These are phyloP conservation scores for Syngnathus acus DNA, from an alignment of 2,797 vertebrate genomes.

Conservation along the genomic window DNA sequence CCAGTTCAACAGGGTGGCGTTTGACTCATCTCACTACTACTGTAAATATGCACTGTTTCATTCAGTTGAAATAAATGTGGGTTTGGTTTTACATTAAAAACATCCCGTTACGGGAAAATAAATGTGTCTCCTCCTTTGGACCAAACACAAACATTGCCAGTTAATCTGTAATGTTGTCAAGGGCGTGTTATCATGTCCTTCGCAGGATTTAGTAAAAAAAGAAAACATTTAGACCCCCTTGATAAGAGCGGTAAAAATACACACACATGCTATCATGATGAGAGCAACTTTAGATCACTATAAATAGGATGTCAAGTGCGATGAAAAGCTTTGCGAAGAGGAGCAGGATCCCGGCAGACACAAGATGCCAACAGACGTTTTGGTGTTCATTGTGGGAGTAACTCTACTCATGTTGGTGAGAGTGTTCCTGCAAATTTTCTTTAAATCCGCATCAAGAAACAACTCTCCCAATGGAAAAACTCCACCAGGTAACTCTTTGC, in stretches of 20 bases:
- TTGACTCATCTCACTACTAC: slow-evolving; percentile 56
- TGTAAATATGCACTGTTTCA: slow-evolving; percentile 70
- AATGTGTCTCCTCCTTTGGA: neutral
- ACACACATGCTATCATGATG: neutral
- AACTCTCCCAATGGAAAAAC: slow-evolving; percentile 18
- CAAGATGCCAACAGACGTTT: slow-evolving; percentile 39
- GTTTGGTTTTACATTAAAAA: slow-evolving; percentile 17
- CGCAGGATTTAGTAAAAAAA: slow-evolving; percentile 20
- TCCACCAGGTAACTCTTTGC: slow-evolving; percentile 25
- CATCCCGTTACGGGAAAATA: slow-evolving; percentile 8
- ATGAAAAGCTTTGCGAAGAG: slow-evolving; percentile 23
- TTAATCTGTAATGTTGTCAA: slow-evolving; percentile 14
- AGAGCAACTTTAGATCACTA: slow-evolving; percentile 17
- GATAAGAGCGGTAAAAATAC: slow-evolving; percentile 30
- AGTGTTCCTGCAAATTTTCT: slow-evolving; percentile 35
- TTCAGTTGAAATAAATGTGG: slow-evolving; percentile 60
- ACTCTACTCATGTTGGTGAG: slow-evolving; percentile 48
- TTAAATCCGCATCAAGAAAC: slow-evolving; percentile 20
- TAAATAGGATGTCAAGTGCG: slow-evolving; percentile 37
- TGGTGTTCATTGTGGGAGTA: slow-evolving; percentile 40
- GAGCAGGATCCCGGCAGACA: slow-evolving; percentile 5
- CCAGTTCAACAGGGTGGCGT: slow-evolving; percentile 33
- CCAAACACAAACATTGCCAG: slow-evolving; percentile 11
- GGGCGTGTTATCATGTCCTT: slow-evolving; percentile 45
- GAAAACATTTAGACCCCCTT: slow-evolving; percentile 60